Conservation (phyloP, 1,140 invertebrate genomes). For the Hycleus phaleratus region DNA sequence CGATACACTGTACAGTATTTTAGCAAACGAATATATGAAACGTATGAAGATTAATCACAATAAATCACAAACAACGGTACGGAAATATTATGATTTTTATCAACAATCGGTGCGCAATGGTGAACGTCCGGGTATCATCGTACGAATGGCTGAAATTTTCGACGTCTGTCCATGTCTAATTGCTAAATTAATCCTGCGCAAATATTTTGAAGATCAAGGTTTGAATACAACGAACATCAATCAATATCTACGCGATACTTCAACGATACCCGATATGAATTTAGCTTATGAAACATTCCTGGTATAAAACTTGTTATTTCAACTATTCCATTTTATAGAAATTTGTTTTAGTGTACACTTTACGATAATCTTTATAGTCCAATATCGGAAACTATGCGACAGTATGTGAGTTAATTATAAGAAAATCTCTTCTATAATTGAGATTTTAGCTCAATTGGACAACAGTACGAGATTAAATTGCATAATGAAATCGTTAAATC, state of each 20-base stretch:
- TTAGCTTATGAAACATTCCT: constrained; percentile 70
- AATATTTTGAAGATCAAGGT: constrained; percentile 42
- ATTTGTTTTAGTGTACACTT: constrained; percentile 50
- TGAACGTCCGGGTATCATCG: constrained; percentile 46
- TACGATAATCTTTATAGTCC: constrained; percentile 72
- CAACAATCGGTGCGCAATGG: constrained; percentile 28
- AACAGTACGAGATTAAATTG: constrained; percentile 67
- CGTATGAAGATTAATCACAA: constrained; percentile 42
- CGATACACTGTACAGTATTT: constrained; percentile 47
- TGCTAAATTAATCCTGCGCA: constrained; percentile 57
- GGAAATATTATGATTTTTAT: constrained; percentile 35
- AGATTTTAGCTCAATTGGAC: constrained; percentile 54
- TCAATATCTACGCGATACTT: constrained; percentile 60
- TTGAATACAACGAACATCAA: constrained; percentile 40
- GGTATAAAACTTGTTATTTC: constrained; percentile 50
- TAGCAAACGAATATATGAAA: constrained; percentile 41
- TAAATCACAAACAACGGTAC: constrained; percentile 27
- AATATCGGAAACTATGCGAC: constrained; percentile 64
- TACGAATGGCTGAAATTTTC: constrained; percentile 48
- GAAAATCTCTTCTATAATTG: neutral
- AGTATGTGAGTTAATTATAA: constrained; percentile 42
- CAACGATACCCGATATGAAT: constrained; percentile 59
- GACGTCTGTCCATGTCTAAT: constrained; percentile 55
- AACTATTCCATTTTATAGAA: constrained; percentile 27
- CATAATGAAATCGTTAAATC: constrained; percentile 50